phyloP scores from a whole-genome alignment of 2,797 vertebrate genomes.

The Spondyliosoma cantharus region DNA sequence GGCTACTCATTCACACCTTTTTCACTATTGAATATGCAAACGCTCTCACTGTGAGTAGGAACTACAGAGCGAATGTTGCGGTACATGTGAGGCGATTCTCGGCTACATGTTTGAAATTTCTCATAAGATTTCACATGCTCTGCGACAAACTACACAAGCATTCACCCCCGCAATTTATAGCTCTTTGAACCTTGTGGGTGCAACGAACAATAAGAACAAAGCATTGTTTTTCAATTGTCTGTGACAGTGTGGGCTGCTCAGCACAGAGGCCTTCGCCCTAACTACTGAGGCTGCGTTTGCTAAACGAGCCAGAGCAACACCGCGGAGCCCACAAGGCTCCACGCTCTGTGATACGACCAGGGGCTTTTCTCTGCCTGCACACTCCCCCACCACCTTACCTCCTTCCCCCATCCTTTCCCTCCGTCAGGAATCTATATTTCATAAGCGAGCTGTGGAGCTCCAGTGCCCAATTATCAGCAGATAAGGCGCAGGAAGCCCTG shows the following conservation, averaged over 20 bases:
- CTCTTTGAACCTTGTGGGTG: slow-evolving; percentile 64
- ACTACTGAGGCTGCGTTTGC: slow-evolving; percentile 74
- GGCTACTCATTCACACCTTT: slow-evolving; percentile 25
- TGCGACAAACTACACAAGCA: slow-evolving; percentile 52
- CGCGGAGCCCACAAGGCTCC: slow-evolving; percentile 73
- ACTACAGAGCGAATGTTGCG: not conserved
- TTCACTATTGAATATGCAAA: not conserved
- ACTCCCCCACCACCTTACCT: slow-evolving; percentile 63
- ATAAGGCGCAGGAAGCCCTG: slow-evolving; percentile 88
- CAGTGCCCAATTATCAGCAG: slow-evolving; percentile 88
- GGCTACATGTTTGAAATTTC: slow-evolving; percentile 31
- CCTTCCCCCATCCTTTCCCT: slow-evolving; percentile 74
- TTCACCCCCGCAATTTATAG: slow-evolving; percentile 56
- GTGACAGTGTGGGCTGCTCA: slow-evolving; percentile 70
- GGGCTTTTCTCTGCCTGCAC: slow-evolving; percentile 79
- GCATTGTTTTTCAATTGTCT: slow-evolving; percentile 71
- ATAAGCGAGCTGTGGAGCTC: slow-evolving; percentile 87
- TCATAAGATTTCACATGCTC: slow-evolving; percentile 42
- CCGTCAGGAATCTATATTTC: slow-evolving; percentile 88
- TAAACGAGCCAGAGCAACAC: slow-evolving; percentile 78
- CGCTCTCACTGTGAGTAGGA: not conserved
- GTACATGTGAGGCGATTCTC: slow-evolving; percentile 12
- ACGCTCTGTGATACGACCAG: slow-evolving; percentile 72
- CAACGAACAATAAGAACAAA: slow-evolving; percentile 72
- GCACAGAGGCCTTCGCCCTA: slow-evolving; percentile 66